Base-by-base conservation (phyloP, 2,888 invertebrate genomes). In the Dolichomitus sp. region DNA sequence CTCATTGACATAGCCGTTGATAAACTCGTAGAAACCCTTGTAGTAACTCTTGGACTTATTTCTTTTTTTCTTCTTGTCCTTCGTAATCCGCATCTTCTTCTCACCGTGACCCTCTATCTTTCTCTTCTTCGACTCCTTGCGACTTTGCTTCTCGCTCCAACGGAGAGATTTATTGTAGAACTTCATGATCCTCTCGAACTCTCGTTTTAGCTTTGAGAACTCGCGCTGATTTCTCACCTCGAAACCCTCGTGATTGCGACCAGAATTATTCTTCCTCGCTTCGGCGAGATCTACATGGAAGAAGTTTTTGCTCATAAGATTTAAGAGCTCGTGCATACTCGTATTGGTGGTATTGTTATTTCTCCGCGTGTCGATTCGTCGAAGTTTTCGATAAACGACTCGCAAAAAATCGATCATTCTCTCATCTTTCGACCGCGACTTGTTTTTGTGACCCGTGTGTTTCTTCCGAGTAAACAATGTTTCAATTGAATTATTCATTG, bases 11-110 rank as follows among this genome's bases (percentile, higher is more conserved):
- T 93, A 93, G 52, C 91, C 90, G 73, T 93, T 93, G 33, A 93
- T 89, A 81, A 93, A 93, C 77, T 93, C 93, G 81, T 93, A 92
- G 78, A 93, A 93, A n/a, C 93, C 93, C 48, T 90, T 91, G 86
- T 92, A 93, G 68, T 92, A 91, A 81, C 90, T 91, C 54, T 91
- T 90, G 0, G 84, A 76, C 37, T 89, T 89, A 66, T 91, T 90
- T 48, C 91, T 90, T 83, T 91, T 91, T 78, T 91, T 91, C 74
- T 90, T 91, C 77, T 90, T 92, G 37, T 59, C 87, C 76, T 72
- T 84, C 48, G 87, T 85, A 3, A 33, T 42, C 27, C 52, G 76
- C 30, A 63, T 83, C 33, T 69, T 83, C 59, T 76, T 82, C 23
- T 87, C 85, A 61, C 87, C 76, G 84, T 87, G 79, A 27, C 14